These are phyloP conservation scores for Parus major DNA, from an alignment of 2,113 vertebrate genomes.

Conservation along the genomic window DNA sequence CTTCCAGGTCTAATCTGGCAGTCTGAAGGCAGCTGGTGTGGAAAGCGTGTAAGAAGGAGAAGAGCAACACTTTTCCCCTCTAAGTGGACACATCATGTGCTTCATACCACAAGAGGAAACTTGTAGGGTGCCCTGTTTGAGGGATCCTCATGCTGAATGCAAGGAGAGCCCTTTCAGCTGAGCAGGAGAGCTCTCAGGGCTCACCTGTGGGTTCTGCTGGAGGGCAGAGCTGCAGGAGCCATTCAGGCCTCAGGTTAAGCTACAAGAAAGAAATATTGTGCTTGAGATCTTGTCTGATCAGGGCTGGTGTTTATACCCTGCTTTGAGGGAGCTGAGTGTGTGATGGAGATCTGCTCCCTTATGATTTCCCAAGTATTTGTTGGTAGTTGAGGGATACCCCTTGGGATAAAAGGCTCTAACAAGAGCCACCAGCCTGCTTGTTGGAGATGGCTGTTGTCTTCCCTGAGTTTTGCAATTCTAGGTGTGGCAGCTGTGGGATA, in stretches of 20 bases:
- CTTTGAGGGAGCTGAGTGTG: neutral
- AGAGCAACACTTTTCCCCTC: neutral
- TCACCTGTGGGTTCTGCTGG: neutral
- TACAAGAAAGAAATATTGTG: neutral
- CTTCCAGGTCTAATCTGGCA: neutral
- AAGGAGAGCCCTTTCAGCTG: neutral
- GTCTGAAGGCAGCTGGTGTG: neutral
- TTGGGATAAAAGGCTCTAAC: neutral
- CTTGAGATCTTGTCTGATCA: neutral
- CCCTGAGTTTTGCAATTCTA: neutral
- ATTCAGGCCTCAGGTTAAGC: neutral
- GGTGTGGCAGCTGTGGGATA: neutral
- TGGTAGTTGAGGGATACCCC: neutral
- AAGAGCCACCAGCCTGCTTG: neutral
- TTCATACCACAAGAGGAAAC: neutral
- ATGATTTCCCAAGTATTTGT: neutral
- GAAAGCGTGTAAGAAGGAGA: neutral
- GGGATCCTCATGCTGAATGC: neutral
- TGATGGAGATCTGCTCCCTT: neutral
- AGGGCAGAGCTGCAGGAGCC: neutral
- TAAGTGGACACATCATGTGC: accelerated
- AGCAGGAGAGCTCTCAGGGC: neutral
- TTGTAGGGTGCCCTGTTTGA: neutral
- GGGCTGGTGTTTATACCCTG: neutral
- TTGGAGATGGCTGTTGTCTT: neutral